Conservation (phyloP, 1,140 invertebrate genomes). For the Araneus ventricosus region DNA sequence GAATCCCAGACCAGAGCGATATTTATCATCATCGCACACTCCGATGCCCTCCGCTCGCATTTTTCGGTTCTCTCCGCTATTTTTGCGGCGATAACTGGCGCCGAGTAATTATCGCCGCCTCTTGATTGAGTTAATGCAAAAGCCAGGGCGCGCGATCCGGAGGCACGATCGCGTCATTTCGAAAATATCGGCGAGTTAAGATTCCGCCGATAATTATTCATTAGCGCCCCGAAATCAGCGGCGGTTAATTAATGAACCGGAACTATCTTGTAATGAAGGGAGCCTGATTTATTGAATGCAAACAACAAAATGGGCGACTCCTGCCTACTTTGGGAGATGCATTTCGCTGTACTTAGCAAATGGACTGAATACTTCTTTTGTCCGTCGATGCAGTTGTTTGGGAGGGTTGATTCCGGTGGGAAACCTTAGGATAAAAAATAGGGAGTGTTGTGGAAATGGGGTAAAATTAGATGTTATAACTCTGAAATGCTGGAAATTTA, state of each 20-base stretch:
- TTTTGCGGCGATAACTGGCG: slow-evolving; percentile 14
- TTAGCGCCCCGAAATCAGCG: slow-evolving; percentile 60
- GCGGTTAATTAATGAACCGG: slow-evolving; percentile 56
- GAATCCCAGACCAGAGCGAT: neutral
- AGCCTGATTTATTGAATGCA: slow-evolving; percentile 45
- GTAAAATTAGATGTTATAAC: too few relatives aligned
- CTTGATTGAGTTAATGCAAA: slow-evolving; percentile 65
- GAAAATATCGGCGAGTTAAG: slow-evolving; percentile 48
- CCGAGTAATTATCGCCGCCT: slow-evolving; percentile 48
- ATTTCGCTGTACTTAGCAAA: too few relatives aligned
- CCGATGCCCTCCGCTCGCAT: neutral
- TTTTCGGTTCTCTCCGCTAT: slow-evolving; percentile 40
- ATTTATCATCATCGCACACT: neutral
- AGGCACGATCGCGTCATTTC: slow-evolving; percentile 39
- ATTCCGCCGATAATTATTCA: slow-evolving; percentile 71
- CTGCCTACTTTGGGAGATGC: too few relatives aligned
- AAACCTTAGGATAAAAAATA: too few relatives aligned
- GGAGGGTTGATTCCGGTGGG: too few relatives aligned
- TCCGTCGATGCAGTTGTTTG: too few relatives aligned
- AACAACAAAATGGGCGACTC: neutral
- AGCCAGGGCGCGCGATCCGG: slow-evolving; percentile 3
- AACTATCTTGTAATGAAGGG: slow-evolving; percentile 37
- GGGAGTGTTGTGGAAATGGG: too few relatives aligned
- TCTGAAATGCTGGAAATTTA: too few relatives aligned
- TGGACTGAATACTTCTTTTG: too few relatives aligned